These are phyloP conservation scores for Apis laboriosa DNA, from an alignment of 1,140 invertebrate species.

Conservation along the genomic window DNA sequence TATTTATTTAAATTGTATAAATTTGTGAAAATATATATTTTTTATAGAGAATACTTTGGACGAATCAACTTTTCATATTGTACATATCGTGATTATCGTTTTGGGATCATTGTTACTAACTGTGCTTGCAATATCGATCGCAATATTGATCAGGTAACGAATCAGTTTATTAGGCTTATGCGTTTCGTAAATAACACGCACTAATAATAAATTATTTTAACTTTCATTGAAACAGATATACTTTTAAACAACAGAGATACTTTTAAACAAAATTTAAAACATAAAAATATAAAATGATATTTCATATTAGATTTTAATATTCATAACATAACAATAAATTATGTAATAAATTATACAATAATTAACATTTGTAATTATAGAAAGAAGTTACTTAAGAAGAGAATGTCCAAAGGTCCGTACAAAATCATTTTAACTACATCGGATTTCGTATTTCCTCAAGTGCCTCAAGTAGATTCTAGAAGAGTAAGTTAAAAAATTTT, in stretches of 20 bases:
- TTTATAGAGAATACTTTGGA: constrained; percentile 1
- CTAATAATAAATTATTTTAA: background rate
- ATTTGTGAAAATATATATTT: background rate
- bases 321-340: too few species aligned
- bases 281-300: too few species aligned
- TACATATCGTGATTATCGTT: constrained; percentile 76
- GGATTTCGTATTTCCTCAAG: constrained; percentile 88
- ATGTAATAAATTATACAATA: too few species aligned
- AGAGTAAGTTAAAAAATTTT: constrained; percentile 79
- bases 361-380: constrained; percentile 67
- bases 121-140: constrained; percentile 67
- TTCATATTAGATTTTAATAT: too few species aligned
- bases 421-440: constrained; percentile 88
- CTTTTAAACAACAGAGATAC: too few species aligned
- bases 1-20: too few species aligned
- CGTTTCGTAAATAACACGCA: background rate
- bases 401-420: constrained; percentile 87
- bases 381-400: constrained; percentile 85
- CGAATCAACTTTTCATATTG: constrained; percentile 65
- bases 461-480: constrained; percentile 81
- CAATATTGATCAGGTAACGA: constrained; percentile 72
- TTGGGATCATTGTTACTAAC: constrained; percentile 74
- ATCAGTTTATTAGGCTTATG: constrained; percentile 5
- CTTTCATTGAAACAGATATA: too few species aligned
- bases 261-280: too few species aligned